phyloP scores from a whole-genome alignment of 2,888 invertebrate species.

The Campaea margaritaria region DNA sequence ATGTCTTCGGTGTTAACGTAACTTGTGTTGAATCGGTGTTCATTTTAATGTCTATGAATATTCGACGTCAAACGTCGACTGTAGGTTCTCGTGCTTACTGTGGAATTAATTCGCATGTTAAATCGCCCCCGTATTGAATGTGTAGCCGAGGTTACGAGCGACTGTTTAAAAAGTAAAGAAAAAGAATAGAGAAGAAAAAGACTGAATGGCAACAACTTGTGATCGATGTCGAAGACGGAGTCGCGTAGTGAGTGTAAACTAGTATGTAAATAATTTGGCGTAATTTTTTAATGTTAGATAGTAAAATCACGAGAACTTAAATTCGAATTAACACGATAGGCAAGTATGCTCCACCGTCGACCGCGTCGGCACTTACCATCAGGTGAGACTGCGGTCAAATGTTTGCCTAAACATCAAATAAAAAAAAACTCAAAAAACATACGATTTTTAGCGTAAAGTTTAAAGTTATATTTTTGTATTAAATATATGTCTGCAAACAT shows the following conservation, averaged over 20 bases:
- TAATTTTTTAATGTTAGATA: constrained; percentile 56
- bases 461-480: constrained; percentile 82
- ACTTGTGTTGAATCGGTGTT: constrained; percentile 27
- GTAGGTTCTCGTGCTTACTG: constrained; percentile 24
- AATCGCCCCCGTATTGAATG: constrained; percentile 17
- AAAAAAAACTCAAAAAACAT: no score
- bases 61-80: constrained; percentile 26
- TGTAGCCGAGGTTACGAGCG: constrained; percentile 27
- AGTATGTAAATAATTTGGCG: constrained; percentile 56
- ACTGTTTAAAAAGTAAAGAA: constrained; percentile 51
- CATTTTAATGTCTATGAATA: constrained; percentile 28
- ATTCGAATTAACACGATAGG: constrained; percentile 61
- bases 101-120: background rate
- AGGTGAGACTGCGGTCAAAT: no score
- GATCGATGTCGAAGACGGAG: constrained; percentile 61
- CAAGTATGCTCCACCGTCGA: no score
- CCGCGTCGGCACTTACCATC: no score
- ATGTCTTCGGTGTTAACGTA: constrained; percentile 23
- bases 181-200: constrained; percentile 67
- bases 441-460: constrained; percentile 55
- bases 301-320: constrained; percentile 59
- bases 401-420: no score
- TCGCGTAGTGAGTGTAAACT: constrained; percentile 67
- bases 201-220: constrained; percentile 82
- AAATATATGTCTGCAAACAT: constrained; percentile 70